A percentile compares a stretch with the other conserved stretches of the same genome.
Conservation (phyloP, 2,888 invertebrate species). For the Phyto melanocephala region DNA sequence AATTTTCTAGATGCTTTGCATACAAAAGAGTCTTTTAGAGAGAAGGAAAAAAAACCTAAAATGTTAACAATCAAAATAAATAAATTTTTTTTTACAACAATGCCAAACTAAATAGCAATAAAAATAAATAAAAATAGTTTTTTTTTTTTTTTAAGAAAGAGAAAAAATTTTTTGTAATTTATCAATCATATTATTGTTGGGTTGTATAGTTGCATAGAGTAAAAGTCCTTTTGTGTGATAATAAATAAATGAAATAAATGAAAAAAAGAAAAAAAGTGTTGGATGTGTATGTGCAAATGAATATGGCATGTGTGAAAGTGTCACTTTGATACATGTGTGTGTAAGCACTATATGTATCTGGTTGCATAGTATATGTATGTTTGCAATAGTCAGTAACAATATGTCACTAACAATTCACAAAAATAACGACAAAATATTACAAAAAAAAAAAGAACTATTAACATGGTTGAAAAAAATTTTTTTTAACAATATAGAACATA, state of each 20-base stretch:
- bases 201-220: not conserved
- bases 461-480: not conserved
- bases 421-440: constrained; percentile 42
- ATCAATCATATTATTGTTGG: constrained; percentile 54
- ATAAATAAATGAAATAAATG: not conserved
- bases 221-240: constrained; percentile 34
- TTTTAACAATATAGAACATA: not conserved
- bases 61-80: constrained; percentile 40
- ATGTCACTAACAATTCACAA: constrained; percentile 56
- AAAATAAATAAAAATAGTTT: constrained; percentile 41
- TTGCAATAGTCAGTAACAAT: constrained; percentile 44
- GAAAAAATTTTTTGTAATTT: constrained; percentile 47
- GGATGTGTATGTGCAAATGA: not conserved
- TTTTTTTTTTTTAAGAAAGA: not conserved
- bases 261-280: constrained; percentile 23
- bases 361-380: not conserved
- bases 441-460: constrained; percentile 12
- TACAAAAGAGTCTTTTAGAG: constrained; percentile 8
- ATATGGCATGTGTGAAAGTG: constrained; percentile 46
- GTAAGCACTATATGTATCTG: not conserved
- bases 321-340: constrained; percentile 45
- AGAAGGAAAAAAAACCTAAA: not conserved
- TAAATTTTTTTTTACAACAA: constrained; percentile 32
- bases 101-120: constrained; percentile 20
- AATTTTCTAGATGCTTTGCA: not conserved